Base-by-base conservation (phyloP, 2,797 vertebrate genomes). In the Coccyzus lansbergi region DNA sequence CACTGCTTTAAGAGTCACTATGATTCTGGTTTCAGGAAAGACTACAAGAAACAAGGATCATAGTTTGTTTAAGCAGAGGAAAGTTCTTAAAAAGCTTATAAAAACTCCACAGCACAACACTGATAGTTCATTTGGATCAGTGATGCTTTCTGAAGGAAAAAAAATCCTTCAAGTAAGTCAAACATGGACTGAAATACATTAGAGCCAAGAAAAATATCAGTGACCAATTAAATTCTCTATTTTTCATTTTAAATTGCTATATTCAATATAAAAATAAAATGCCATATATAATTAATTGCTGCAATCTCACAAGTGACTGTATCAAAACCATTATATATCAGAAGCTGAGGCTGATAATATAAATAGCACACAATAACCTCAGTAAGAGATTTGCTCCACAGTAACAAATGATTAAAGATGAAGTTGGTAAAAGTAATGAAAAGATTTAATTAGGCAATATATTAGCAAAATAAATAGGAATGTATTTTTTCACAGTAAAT, bases 71-170 rank as follows among this genome's bases (percentile, higher is more conserved):
- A 80, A 28, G 19, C 7, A 69, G 60, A 60, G 15, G 1, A 33
- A 60, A 79, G 14, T 4, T 26, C 44, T 42, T 15, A 0, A 4
- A 56, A 56, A 59, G 14, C 4, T 71, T 59, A 0, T 16, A 31
- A 49, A 34, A 5, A 5, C 0, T 4, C 3, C 20, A 31, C 11
- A 77, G 46, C 19, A 15, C 11, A 59, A 7, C 2, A 53, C 0
- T 40, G 12, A 18, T 44, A 14, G 3, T 9, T 92, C 69, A 55
- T 11, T 83, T 65, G 10, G 22, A 83, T 44, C 9, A 58, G 12
- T 67, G 51, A 29, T 9, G 28, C 9, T 31, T 81, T 68, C 19
- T 51, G 34, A 44, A 24, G 6, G 2, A 28, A 67, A 51, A 67
- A 51, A 72, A 44, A 6, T 15, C 7, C 33, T 60, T 83, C 22